Base-by-base conservation (phyloP, 2,797 vertebrate species). In the Melanogrammus aeglefinus region DNA sequence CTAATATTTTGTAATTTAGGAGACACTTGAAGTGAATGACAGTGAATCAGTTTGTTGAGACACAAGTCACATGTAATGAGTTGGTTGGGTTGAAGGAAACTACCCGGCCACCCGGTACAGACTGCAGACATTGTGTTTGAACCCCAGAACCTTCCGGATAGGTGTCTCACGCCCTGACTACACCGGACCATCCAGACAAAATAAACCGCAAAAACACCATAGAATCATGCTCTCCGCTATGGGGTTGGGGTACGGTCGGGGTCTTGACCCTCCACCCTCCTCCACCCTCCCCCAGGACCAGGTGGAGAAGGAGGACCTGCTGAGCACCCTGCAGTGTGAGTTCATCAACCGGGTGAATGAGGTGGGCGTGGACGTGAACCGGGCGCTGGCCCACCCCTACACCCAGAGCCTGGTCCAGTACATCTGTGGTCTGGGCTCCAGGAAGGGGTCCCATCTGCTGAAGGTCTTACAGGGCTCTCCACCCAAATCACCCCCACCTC, bases 281-380 rank as follows among this genome's bases (percentile, higher is more conserved):
- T 76, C 6, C 41, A 10, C 29, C 29, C 24, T 35, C 41, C 6
- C 16, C 41, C 51, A 97, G 96, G 96, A 96, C 38, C 95, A 96
- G 0, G 95, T 96, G 81, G 94, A 95, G 84, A 97, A 97, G 88
- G 96, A 97, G 78, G 96, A 96, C 5, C 91, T 97, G 82, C 92
- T 97, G 78, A 94, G 86, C 0, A 91, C 96, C 0, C 92, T 97
- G 57, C 96, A 97, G 88, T 96, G 94, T 41, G 96, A 97, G 77
- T 97, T 97, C 86, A 96, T 97, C 81, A 97, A 97, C 90, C 92
- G 96, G 10, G 96, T 97, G 77, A 97, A 97, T 0, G 96, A 97
- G 83, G 96, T 97, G 71, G 96, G 96, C n/a, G 96, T 97, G 41
- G 96, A 97, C 85, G 96, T 97, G 84, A 97, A 97, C 84, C 91